These are phyloP conservation scores for Campylomormyrus numenius DNA, from an alignment of 2,113 vertebrate species.

Conservation along the genomic window DNA sequence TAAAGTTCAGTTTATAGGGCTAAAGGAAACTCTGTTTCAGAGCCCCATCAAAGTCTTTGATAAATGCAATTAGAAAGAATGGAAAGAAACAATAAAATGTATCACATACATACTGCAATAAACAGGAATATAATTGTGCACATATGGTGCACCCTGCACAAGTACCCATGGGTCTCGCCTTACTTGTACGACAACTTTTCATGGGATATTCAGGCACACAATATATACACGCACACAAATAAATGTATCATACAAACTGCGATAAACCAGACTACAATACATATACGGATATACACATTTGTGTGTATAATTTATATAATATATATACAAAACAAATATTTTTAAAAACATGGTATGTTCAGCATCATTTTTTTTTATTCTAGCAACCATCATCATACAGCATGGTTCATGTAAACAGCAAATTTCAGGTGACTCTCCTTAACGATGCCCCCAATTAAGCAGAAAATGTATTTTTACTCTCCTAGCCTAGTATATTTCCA, in stretches of 20 bases:
- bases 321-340: not conserved
- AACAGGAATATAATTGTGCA: slow-evolving; percentile 23
- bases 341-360: not conserved
- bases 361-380: not conserved
- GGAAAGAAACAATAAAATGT: slow-evolving; percentile 25
- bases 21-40: slow-evolving; percentile 15
- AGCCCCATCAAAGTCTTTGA: slow-evolving; percentile 25
- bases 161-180: not conserved
- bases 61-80: slow-evolving; percentile 22
- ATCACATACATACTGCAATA: slow-evolving; percentile 26
- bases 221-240: not conserved
- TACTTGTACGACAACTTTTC: not conserved
- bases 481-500: not conserved
- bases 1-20: slow-evolving; percentile 28
- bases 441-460: not conserved
- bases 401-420: not conserved
- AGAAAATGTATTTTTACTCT: not conserved
- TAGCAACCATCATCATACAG: not conserved
- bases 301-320: not conserved
- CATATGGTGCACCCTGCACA: slow-evolving; percentile 5
- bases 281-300: not conserved
- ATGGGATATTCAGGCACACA: not conserved
- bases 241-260: not conserved
- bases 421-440: not conserved
- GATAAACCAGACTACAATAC: not conserved